Conservation (phyloP, 2,113 vertebrate genomes). For the Octodon degus region DNA sequence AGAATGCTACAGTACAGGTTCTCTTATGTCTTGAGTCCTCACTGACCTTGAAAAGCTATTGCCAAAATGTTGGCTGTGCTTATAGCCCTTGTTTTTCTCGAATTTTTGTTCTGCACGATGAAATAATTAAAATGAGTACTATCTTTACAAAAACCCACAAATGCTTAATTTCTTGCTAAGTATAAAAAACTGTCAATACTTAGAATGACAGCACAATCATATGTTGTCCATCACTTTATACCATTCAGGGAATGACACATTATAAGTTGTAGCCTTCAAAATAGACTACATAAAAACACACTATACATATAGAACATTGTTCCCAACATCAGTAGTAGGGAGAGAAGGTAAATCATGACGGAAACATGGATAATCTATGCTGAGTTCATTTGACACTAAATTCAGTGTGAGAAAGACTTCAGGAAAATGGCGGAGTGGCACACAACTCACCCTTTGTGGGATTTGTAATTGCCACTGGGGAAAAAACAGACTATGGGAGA, state of each 20-base stretch:
- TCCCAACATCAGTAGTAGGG: background rate
- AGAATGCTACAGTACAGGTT: too few relatives aligned
- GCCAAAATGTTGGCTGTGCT: too few relatives aligned
- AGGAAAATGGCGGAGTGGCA: background rate
- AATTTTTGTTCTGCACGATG: too few relatives aligned
- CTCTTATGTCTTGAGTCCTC: too few relatives aligned
- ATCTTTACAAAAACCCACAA: background rate
- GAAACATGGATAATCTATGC: background rate
- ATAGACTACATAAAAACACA: background rate
- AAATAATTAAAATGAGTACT: background rate
- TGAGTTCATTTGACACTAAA: background rate
- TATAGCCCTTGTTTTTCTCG: too few relatives aligned
- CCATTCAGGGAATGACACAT: background rate
- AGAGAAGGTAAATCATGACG: background rate
- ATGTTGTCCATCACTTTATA: background rate
- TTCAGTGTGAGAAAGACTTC: background rate
- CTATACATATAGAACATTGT: background rate
- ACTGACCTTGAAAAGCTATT: too few relatives aligned
- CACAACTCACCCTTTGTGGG: background rate
- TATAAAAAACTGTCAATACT: background rate
- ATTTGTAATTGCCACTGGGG: background rate
- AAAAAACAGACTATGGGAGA: too few relatives aligned
- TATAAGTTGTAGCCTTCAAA: background rate
- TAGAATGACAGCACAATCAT: background rate
- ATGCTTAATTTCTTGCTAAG: background rate